phyloP scores from a whole-genome alignment of 2,888 invertebrate genomes.

The Meteorus cinctellus region DNA sequence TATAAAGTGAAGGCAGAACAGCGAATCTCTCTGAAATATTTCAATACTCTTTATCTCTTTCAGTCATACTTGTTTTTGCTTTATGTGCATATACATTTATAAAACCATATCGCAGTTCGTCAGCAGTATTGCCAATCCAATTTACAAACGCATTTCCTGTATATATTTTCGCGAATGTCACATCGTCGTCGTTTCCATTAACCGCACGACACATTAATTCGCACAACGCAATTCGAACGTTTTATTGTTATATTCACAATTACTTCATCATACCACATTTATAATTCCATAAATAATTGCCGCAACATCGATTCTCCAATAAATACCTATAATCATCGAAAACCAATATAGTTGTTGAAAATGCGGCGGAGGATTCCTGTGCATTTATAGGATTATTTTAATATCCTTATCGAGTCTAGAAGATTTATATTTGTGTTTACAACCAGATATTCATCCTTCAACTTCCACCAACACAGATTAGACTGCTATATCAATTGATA shows the following conservation, averaged over 20 bases:
- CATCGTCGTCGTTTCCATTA: background rate
- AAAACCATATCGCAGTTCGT: background rate
- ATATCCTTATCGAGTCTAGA: too few relatives aligned
- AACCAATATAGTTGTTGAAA: background rate
- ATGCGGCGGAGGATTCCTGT: too few relatives aligned
- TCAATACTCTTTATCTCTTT: slow-evolving; percentile 12
- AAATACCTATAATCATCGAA: too few relatives aligned
- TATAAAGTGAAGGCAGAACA: background rate
- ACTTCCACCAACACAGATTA: background rate
- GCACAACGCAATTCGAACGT: background rate
- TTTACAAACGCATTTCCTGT: slow-evolving; percentile 3
- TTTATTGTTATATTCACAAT: background rate
- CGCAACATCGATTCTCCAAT: background rate
- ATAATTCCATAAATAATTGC: background rate
- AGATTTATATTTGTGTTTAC: too few relatives aligned
- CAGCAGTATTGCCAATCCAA: slow-evolving; percentile 17
- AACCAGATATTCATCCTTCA: background rate
- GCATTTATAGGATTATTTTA: too few relatives aligned
- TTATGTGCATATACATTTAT: background rate
- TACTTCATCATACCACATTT: background rate
- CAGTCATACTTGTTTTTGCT: background rate
- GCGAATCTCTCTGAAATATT: slow-evolving; percentile 22
- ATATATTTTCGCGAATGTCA: background rate
- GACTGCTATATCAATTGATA: too few relatives aligned
- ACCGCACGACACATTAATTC: background rate